Percentiles rank a stretch among this genome's conserved stretches.
Evolutionary conservation across 2,113 vertebrate species (phyloP).

Genomic region (Pithys albifrons): DNA sequence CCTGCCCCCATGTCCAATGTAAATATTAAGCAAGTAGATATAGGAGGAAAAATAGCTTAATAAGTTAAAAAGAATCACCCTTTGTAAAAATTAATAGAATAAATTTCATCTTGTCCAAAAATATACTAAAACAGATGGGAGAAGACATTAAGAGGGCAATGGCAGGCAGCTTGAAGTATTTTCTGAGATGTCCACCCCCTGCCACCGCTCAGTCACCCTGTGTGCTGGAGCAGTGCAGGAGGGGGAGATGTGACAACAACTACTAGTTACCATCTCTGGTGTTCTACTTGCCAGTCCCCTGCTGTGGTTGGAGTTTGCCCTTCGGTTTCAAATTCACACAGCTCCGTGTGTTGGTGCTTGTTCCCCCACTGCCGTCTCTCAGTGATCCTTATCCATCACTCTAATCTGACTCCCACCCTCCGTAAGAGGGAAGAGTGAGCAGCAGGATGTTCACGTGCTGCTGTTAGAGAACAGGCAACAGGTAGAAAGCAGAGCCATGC

Average conservation of each 20-base stretch:
- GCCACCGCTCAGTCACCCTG: fast-evolving
- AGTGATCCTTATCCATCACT: not conserved
- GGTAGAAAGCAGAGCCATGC: not conserved
- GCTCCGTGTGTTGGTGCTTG: not conserved
- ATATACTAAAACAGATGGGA: not conserved
- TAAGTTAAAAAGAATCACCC: not conserved
- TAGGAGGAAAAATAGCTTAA: not conserved
- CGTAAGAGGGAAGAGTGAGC: not conserved
- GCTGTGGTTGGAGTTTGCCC: not conserved
- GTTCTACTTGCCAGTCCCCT: not conserved
- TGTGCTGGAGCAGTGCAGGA: not conserved
- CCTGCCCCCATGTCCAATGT: fast-evolving
- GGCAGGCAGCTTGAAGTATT: not conserved
- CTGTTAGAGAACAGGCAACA: not conserved
- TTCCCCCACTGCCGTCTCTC: not conserved
- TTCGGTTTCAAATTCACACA: not conserved
- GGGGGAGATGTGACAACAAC: not conserved
- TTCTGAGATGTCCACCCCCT: not conserved
- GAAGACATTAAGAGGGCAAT: not conserved
- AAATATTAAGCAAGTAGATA: not conserved
- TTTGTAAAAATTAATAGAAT: not conserved
- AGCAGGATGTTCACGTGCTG: not conserved
- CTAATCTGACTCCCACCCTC: not conserved
- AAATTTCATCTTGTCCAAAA: not conserved
- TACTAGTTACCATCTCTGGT: not conserved